phyloP scores from a whole-genome alignment of 1,140 invertebrate species.

The Microplitis mediator region DNA sequence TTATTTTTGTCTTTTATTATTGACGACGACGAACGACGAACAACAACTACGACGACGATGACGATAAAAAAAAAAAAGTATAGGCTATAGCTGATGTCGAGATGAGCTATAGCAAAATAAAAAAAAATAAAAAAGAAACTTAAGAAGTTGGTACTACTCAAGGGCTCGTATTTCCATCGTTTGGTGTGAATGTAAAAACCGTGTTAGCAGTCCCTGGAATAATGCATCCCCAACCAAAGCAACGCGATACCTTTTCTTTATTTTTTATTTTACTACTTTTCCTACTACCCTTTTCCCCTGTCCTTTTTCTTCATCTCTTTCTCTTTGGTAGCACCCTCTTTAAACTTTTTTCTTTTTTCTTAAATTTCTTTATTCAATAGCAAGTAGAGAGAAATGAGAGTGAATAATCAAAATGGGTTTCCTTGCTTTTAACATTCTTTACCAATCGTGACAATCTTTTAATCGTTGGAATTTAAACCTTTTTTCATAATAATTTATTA shows the following conservation, averaged over 20 bases:
- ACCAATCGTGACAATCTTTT: slow-evolving; percentile 40
- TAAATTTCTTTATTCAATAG: not conserved
- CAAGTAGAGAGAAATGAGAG: slow-evolving; percentile 27
- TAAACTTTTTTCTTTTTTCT: too few relatives aligned
- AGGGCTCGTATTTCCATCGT: slow-evolving; percentile 2
- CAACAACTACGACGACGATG: not conserved
- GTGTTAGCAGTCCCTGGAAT: slow-evolving; percentile 19
- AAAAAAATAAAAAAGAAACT: not conserved
- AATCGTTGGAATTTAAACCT: slow-evolving; percentile 42
- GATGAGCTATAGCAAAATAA: slow-evolving; percentile 1
- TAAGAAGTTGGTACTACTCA: not conserved
- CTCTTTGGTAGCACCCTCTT: too few relatives aligned
- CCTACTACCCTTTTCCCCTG: too few relatives aligned
- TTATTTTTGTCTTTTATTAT: not conserved
- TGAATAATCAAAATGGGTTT: slow-evolving; percentile 49
- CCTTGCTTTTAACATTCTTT: slow-evolving; percentile 13
- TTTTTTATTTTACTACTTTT: not conserved
- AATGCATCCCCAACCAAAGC: not conserved
- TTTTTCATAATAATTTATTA: not conserved
- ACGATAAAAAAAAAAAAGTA: not conserved
- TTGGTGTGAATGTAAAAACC: slow-evolving; percentile 28
- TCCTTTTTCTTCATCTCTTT: too few relatives aligned
- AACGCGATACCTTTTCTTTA: not conserved
- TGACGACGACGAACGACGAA: not conserved
- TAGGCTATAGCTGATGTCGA: not conserved